Conservation (phyloP, 2,113 vertebrate genomes). For the Puntigrus tetrazona region DNA sequence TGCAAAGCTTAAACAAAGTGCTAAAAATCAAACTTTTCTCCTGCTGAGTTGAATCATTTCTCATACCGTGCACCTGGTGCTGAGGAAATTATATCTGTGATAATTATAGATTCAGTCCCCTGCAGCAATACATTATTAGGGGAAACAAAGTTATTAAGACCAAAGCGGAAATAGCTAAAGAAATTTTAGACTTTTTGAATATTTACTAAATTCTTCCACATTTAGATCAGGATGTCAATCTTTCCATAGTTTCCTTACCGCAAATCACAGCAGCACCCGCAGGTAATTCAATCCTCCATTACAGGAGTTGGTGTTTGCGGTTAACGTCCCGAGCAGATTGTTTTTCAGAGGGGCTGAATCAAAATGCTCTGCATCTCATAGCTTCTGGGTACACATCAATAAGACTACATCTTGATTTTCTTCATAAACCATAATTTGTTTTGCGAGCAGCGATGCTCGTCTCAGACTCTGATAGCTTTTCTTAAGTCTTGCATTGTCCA, state of each 20-base stretch:
- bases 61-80: background rate
- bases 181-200: background rate
- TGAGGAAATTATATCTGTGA: constrained; percentile 19
- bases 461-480: background rate
- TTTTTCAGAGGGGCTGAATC: constrained; percentile 3
- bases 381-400: constrained; percentile 21
- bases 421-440: constrained; percentile 11
- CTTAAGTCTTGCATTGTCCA: background rate
- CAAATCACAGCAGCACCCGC: background rate
- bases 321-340: constrained; percentile 17
- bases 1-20: background rate
- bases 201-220: background rate
- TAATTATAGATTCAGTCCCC: constrained; percentile 27
- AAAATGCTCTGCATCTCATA: constrained; percentile 19
- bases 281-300: background rate
- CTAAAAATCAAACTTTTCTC: constrained; percentile 4
- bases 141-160: constrained; percentile 24
- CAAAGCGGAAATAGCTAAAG: background rate
- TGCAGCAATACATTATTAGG: constrained; percentile 20
- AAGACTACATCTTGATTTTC: constrained; percentile 3
- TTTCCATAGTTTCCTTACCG: constrained; percentile 21
- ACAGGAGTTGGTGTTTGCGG: background rate
- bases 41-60: constrained; percentile 9
- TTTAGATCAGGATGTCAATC: constrained; percentile 7
- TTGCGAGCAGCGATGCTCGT: background rate